These are phyloP conservation scores for Catagonus wagneri DNA, from an alignment of 2,113 vertebrate genomes.

Conservation along the genomic window DNA sequence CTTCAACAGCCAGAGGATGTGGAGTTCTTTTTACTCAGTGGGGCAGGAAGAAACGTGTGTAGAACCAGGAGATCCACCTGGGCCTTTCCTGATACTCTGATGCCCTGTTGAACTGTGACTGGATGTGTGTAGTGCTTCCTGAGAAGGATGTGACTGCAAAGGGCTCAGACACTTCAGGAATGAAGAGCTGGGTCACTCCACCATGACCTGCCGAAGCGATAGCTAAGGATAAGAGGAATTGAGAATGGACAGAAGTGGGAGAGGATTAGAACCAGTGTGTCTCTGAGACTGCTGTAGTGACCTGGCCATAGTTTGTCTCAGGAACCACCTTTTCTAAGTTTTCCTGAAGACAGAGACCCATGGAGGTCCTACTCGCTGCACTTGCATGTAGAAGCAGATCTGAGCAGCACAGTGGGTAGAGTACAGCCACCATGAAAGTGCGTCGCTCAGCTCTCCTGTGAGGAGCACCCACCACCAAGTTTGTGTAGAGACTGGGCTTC, in stretches of 20 bases:
- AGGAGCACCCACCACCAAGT: not conserved
- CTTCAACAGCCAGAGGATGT: not conserved
- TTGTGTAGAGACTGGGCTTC: not conserved
- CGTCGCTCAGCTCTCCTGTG: not conserved
- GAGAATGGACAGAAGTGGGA: not conserved
- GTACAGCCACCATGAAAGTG: not conserved
- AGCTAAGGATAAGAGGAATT: not conserved
- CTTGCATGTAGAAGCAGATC: not conserved
- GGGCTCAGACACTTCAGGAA: not conserved
- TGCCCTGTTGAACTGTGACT: not conserved
- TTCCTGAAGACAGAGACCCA: not conserved
- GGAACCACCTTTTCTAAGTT: not conserved
- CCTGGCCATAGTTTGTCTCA: not conserved
- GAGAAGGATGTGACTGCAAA: not conserved
- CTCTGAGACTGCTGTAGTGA: not conserved
- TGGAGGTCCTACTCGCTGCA: not conserved
- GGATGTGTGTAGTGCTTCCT: not conserved
- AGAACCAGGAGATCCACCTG: not conserved
- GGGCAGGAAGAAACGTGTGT: not conserved
- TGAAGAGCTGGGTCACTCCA: not conserved
- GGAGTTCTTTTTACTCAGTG: not conserved
- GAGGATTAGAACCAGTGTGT: not conserved
- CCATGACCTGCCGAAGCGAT: not conserved
- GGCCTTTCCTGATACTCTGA: not conserved
- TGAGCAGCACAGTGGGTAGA: not conserved